Conservation (phyloP, 1,140 invertebrate genomes). For the Lutraria rhynchaena region DNA sequence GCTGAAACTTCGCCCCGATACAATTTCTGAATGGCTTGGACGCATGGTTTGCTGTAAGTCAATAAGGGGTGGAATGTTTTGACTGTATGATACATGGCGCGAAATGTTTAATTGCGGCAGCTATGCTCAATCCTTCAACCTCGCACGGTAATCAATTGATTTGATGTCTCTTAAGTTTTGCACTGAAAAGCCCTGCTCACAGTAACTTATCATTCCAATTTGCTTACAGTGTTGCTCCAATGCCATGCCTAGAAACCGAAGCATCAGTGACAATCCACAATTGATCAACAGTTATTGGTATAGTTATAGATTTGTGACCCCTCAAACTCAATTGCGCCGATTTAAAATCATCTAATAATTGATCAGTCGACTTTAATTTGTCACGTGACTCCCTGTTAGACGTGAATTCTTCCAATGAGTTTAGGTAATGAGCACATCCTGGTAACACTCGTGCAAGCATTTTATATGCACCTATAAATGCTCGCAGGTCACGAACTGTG, state of each 20-base stretch:
- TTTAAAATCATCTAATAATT: slow-evolving; percentile 18
- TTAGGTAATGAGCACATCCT: neutral
- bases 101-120: slow-evolving; percentile 59
- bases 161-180: slow-evolving; percentile 49
- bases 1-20: slow-evolving; percentile 60
- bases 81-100: slow-evolving; percentile 60
- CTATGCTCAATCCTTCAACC: slow-evolving; percentile 29
- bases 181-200: slow-evolving; percentile 61
- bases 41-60: slow-evolving; percentile 64
- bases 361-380: slow-evolving; percentile 43
- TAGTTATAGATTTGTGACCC: slow-evolving; percentile 8
- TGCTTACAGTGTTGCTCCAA: slow-evolving; percentile 57
- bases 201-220: slow-evolving; percentile 19
- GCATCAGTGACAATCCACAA: slow-evolving; percentile 65
- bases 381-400: slow-evolving; percentile 45
- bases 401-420: slow-evolving; percentile 18
- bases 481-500: slow-evolving; percentile 45
- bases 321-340: slow-evolving; percentile 17
- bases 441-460: slow-evolving; percentile 49
- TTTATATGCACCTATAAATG: slow-evolving; percentile 63
- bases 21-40: slow-evolving; percentile 52
- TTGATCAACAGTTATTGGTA: slow-evolving; percentile 51
- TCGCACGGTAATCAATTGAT: slow-evolving; percentile 44
- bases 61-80: slow-evolving; percentile 49
- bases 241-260: slow-evolving; percentile 28